These are phyloP conservation scores for Chromobotia macracanthus DNA, from an alignment of 2,797 vertebrate species.

Conservation along the genomic window DNA sequence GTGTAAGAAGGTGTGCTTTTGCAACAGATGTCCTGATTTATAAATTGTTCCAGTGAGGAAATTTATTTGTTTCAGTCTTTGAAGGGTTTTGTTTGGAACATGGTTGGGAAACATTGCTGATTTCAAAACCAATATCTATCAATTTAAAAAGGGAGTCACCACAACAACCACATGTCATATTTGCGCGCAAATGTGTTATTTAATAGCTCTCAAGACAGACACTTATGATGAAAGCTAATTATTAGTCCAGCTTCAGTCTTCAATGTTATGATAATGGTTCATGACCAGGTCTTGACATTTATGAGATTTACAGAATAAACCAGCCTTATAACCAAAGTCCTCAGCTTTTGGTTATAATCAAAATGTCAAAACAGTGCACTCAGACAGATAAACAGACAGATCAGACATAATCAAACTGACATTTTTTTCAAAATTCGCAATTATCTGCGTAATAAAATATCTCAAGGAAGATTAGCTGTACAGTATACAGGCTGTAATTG, in stretches of 20 bases:
- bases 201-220: neutral
- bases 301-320: neutral
- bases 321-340: neutral
- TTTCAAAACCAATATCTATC: neutral
- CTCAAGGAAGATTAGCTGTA: constrained; percentile 21
- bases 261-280: neutral
- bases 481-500: neutral
- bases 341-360: neutral
- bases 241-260: neutral
- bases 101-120: neutral
- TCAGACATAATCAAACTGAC: too few species aligned
- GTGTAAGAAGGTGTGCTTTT: constrained; percentile 10
- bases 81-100: neutral
- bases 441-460: neutral
- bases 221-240: neutral
- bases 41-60: neutral
- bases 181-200: neutral
- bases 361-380: neutral
- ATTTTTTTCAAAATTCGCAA: neutral
- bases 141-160: neutral
- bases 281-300: neutral
- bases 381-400: neutral
- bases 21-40: neutral
- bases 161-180: neutral
- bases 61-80: neutral